Conservation (phyloP, 2,113 vertebrate species). For the Perca fluviatilis region DNA sequence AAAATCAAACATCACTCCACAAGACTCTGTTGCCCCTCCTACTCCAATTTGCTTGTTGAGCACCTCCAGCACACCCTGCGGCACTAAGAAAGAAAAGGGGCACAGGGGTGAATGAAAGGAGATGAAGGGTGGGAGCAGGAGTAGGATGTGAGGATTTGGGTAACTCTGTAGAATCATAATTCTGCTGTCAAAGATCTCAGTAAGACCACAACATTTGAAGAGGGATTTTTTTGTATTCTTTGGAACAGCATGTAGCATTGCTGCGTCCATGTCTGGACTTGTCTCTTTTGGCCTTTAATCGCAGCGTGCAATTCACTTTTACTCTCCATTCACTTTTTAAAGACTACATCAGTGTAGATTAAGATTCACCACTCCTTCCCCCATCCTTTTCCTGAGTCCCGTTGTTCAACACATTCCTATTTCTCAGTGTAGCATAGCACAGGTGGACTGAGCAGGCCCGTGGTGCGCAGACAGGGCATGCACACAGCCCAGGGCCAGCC, state of each 20-base stretch:
- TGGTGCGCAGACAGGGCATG: conserved; percentile 58
- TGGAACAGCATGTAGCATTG: conserved; percentile 7
- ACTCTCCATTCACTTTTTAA: conserved; percentile 28
- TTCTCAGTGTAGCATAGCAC: conserved; percentile 82
- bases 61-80: background rate
- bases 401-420: conserved; percentile 82
- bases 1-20: conserved; percentile 36
- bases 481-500: conserved; percentile 69
- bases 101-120: conserved; percentile 18
- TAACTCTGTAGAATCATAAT: background rate
- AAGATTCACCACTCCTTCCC: conserved; percentile 26
- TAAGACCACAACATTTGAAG: background rate
- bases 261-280: conserved; percentile 8
- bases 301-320: background rate
- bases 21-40: conserved; percentile 9
- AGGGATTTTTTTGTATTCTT: conserved; percentile 4
- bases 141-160: background rate
- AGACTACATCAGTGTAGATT: conserved; percentile 45
- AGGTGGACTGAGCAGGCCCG: conserved; percentile 78
- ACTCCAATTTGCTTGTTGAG: conserved; percentile 8
- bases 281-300: conserved; percentile 35
- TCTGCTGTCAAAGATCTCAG: conserved; percentile 7
- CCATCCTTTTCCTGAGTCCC: conserved; percentile 43
- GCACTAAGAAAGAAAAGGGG: conserved; percentile 2
- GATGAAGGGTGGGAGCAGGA: background rate